Evolutionary conservation across 2,113 vertebrate genomes (phyloP).

Genomic region (Cnemophilus loriae): DNA sequence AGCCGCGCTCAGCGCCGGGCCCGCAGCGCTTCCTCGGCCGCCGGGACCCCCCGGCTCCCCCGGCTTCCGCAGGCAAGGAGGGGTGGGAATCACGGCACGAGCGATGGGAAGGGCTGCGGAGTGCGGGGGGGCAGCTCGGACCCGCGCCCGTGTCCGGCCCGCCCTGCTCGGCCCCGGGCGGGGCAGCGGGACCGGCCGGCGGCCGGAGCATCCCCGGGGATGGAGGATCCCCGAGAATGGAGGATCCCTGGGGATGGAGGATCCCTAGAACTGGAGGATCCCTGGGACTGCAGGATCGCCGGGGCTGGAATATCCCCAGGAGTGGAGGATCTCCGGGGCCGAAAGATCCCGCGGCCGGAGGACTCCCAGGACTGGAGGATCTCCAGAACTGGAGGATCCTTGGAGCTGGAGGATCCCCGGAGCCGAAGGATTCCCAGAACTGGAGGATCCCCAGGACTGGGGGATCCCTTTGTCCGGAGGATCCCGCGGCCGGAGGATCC

Average conservation of each 20-base stretch:
- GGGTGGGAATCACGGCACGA: not conserved
- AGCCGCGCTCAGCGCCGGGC: not conserved
- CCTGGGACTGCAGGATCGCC: no score
- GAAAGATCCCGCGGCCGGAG: not conserved
- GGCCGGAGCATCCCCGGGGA: not conserved
- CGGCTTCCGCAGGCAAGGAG: not conserved
- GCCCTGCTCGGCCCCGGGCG: not conserved
- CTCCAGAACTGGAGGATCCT: fast-evolving
- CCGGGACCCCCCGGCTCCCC: not conserved
- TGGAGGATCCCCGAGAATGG: not conserved
- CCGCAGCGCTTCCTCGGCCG: not conserved
- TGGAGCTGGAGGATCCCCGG: no score
- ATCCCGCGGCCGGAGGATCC: not conserved
- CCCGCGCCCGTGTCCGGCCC: not conserved
- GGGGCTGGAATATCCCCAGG: fast-evolving
- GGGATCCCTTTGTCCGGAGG: not conserved
- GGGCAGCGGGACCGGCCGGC: not conserved
- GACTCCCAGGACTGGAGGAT: not conserved
- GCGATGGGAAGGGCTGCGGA: not conserved
- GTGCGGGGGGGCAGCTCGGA: not conserved
- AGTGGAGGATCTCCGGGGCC: fast-evolving
- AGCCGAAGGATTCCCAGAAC: not conserved
- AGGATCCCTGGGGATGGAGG: not conserved
- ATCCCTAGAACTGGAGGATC: not conserved
- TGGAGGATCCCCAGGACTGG: not conserved